Base-by-base conservation (phyloP, 2,888 invertebrate species). In the Bursaphelenchus okinawaensis region DNA sequence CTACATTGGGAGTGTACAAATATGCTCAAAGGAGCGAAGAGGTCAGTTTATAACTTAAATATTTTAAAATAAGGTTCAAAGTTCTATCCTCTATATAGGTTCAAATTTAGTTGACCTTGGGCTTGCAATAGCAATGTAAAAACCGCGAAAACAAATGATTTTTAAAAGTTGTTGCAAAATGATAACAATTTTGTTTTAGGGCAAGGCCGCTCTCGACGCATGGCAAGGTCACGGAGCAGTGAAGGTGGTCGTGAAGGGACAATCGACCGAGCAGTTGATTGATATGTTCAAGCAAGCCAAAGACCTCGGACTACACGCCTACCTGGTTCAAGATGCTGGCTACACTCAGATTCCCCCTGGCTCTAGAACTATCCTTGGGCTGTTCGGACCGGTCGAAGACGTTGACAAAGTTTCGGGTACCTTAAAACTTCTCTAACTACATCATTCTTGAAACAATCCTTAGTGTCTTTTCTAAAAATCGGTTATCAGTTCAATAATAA, bases 1-100 rank as follows among this genome's bases (percentile, higher is more conserved):
- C 87, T 24, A 86, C 87, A 52, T 81, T 88, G 19, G 87, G 87
- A 4, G 81, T 88, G 40, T 87, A 87, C 76, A 82, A 86, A 57
- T 76, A 83, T 52, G 83, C 88, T 68, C 24, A 55, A 22, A 50
- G 85, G 40, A 79, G 83, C 54, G 40, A 62, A 23, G 83, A 84
- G 64, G 69, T 62, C 52, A 57, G 56, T 20, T n/a, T n/a, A n/a
- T n/a, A 3, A 16, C 20, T 56, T n/a, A 20, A 27, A 60, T n/a
- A 40, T 50, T 20, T 22, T 27, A 12, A 0, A 26, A 12, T 8
- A 12, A 55, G 19, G 22, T 31, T 31, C 51, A 20, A 19, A 40
- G n/a, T n/a, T n/a, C n/a, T n/a, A n/a, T n/a, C n/a, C n/a, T n/a
- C n/a, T n/a, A n/a, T n/a, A n/a, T n/a, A n/a, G n/a, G n/a, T n/a